phyloP scores from a whole-genome alignment of 1,140 invertebrate species.

The Plodia interpunctella region DNA sequence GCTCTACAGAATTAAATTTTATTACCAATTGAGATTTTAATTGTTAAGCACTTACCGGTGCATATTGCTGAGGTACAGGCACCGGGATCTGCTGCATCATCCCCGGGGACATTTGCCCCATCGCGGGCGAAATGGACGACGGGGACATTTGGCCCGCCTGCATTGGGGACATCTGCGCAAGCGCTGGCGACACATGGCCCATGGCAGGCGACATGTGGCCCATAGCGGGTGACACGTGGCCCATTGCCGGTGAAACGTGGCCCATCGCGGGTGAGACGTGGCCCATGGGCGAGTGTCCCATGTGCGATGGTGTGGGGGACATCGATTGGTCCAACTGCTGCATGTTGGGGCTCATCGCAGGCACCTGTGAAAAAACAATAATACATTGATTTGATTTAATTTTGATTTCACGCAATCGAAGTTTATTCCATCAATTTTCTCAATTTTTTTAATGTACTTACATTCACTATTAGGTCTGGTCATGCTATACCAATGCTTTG shows the following conservation, averaged over 20 bases:
- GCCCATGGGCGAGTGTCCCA: conserved; percentile 13
- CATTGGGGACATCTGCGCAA: neutral
- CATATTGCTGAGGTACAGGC: neutral
- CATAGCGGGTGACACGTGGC: conserved; percentile 12
- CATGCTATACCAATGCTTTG: no score
- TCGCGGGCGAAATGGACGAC: conserved; percentile 5
- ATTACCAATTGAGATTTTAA: no score
- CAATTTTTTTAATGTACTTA: no score
- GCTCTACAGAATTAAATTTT: no score
- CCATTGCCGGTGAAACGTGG: conserved; percentile 18
- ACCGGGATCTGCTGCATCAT: neutral
- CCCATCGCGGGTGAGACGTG: conserved; percentile 13
- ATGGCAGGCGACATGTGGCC: conserved; percentile 18
- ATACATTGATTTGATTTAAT: no score
- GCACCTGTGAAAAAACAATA: neutral
- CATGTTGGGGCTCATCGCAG: neutral
- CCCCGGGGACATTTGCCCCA: conserved; percentile 18
- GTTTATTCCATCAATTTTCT: no score
- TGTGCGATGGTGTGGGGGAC: neutral
- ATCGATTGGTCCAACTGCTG: conserved; percentile 2
- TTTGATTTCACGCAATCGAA: no score
- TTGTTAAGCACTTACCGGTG: no score
- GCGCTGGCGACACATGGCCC: conserved; percentile 18
- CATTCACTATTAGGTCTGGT: no score
- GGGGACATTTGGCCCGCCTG: neutral